Evolutionary conservation across 2,113 vertebrate genomes (phyloP).

Genomic region (Agelaius tricolor): DNA sequence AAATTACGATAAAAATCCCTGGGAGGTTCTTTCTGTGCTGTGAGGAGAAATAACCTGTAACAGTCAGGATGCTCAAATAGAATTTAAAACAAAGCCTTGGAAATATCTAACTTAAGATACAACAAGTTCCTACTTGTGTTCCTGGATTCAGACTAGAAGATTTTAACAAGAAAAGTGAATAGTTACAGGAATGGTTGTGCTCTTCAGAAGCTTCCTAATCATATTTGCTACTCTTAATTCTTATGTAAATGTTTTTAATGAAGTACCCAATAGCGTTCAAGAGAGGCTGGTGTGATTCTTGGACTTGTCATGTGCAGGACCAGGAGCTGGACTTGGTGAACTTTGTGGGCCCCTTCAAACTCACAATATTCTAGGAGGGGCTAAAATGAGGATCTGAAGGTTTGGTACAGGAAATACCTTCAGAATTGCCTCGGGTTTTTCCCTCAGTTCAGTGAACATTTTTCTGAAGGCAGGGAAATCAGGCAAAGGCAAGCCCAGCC

Average conservation of each 20-base stretch:
- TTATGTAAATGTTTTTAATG: not conserved
- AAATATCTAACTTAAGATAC: not conserved
- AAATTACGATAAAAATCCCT: conserved; percentile 11
- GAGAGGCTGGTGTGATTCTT: not conserved
- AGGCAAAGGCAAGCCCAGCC: not conserved
- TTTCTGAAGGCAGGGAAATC: not conserved
- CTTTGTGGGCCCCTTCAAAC: not conserved
- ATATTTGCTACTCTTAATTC: not conserved
- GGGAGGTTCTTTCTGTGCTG: not conserved
- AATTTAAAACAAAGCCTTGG: not conserved
- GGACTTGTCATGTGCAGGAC: not conserved
- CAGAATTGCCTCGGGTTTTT: not conserved
- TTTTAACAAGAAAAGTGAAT: not conserved
- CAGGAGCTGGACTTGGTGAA: not conserved
- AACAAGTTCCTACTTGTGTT: not conserved
- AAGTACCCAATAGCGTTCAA: not conserved
- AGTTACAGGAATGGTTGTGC: not conserved
- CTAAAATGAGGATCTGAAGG: not conserved
- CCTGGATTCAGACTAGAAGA: not conserved
- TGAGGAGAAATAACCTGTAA: not conserved
- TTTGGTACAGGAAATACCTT: not conserved
- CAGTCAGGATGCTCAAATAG: not conserved
- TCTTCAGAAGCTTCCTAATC: not conserved
- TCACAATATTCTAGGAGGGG: not conserved
- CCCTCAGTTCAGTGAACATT: not conserved